phyloP scores from a whole-genome alignment of 2,888 invertebrate genomes.

The Vannuccia rotundouncinata region DNA sequence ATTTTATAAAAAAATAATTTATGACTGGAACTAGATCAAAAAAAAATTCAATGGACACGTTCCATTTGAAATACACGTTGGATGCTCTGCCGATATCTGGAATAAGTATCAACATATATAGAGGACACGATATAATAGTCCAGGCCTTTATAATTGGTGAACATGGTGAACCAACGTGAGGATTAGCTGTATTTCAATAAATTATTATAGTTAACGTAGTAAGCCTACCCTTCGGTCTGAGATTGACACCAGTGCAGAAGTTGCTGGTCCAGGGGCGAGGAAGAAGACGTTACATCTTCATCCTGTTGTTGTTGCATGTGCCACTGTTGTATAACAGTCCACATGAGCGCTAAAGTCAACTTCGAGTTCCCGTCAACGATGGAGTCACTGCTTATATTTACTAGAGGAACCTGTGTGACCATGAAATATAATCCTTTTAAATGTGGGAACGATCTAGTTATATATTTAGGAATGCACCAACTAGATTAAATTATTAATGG shows the following conservation, averaged over 20 bases:
- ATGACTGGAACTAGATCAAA: too few relatives aligned
- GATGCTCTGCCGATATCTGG: too few relatives aligned
- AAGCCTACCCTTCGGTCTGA: slow-evolving; percentile 99
- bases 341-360: background rate
- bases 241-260: slow-evolving; percentile 97
- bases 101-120: too few relatives aligned
- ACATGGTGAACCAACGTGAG: too few relatives aligned
- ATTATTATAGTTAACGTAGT: too few relatives aligned
- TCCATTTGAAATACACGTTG: too few relatives aligned
- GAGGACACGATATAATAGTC: too few relatives aligned
- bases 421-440: background rate
- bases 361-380: background rate
- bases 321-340: background rate
- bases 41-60: too few relatives aligned
- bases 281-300: background rate
- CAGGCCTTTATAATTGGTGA: too few relatives aligned
- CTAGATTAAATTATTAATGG: too few relatives aligned
- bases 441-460: background rate
- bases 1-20: too few relatives aligned
- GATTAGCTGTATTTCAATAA: too few relatives aligned
- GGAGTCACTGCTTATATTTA: background rate
- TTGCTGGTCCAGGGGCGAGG: slow-evolving; percentile 51
- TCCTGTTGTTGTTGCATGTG: background rate
- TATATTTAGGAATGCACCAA: background rate
- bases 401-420: background rate